Base-by-base conservation (phyloP, 2,113 vertebrate genomes). In the Rostratula benghalensis region DNA sequence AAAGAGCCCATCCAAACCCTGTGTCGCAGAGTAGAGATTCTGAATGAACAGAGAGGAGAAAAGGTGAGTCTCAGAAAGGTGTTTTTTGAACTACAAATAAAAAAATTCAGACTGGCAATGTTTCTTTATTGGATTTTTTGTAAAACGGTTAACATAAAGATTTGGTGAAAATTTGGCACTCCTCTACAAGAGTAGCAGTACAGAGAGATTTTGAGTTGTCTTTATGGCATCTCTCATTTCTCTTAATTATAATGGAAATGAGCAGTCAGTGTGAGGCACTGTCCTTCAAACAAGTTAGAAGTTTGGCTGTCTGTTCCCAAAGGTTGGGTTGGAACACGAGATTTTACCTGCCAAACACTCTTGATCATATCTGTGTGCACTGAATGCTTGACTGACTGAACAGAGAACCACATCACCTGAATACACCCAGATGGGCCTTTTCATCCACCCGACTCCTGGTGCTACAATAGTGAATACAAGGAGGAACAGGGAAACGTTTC, bases 41-140 rank as follows among this genome's bases (percentile, higher is more conserved):
- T 99, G 83, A 99, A 99, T 95, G 99, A 99, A 94, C 98, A 98
- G 90, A 98, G 99, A 39, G 99, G 99, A 64, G 99, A 99, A 94
- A 99, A 99, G 99, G 99, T 99, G 96, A 98, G 91, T 67, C 56
- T 77, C 67, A 19, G 45, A 8, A 68, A 81, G 39, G 39, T 39
- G 9, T 39, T 39, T 39, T 39, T 39, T 39, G n/a, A n/a, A n/a
- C 11, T 39, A 10, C 11, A 39, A 39, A 9, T 39, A 39, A 39
- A 39, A 39, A 39, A 39, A 8, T 21, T 9, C 0, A 37, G 59
- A 39, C 35, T 54, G 54, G 31, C 20, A 45, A 6, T 28, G 30
- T 46, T 74, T 68, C 23, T 2, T 11, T 67, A 20, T 11, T 74
- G 10, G 6, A 35, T 39, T 46, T 50, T 48, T 41, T 46, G 41